phyloP scores from a whole-genome alignment of 2,113 vertebrate genomes.

The Baryphthengus martii region DNA sequence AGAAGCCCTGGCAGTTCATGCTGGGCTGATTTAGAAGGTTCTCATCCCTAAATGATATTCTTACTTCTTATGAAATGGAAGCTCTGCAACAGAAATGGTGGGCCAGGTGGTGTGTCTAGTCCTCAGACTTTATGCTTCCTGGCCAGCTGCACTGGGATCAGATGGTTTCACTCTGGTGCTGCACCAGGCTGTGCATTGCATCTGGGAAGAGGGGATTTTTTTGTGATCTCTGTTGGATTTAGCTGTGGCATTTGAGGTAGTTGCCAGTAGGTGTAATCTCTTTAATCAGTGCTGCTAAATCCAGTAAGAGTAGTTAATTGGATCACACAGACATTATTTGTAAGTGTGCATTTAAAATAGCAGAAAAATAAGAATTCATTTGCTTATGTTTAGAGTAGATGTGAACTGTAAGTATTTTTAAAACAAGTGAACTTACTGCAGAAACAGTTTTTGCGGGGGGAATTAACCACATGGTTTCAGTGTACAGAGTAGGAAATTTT shows the following conservation, averaged over 20 bases:
- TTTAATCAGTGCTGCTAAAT: slow-evolving; percentile 3
- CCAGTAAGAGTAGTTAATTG: not conserved
- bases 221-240: not conserved
- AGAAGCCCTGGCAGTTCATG: not conserved
- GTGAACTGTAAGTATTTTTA: not conserved
- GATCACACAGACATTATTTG: not conserved
- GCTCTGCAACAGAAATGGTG: not conserved
- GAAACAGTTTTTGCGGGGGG: not conserved
- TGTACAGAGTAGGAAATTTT: not conserved
- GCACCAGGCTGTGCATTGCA: not conserved
- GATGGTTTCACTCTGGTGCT: not conserved
- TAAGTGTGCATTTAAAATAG: not conserved
- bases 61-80: not conserved
- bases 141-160: not conserved
- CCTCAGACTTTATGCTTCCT: not conserved
- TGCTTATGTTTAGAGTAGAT: not conserved
- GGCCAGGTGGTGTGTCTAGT: not conserved
- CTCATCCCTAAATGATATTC: not conserved
- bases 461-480: not conserved
- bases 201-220: not conserved
- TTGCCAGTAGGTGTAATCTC: not conserved
- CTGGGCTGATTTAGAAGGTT: not conserved
- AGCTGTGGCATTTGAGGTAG: not conserved
- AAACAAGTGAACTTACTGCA: not conserved
- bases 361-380: not conserved